A percentile compares a stretch with the other conserved stretches of the same genome.
These are phyloP conservation scores for Sylvilagus floridanus DNA, from an alignment of 2,797 vertebrate genomes.

Conservation along the genomic window DNA sequence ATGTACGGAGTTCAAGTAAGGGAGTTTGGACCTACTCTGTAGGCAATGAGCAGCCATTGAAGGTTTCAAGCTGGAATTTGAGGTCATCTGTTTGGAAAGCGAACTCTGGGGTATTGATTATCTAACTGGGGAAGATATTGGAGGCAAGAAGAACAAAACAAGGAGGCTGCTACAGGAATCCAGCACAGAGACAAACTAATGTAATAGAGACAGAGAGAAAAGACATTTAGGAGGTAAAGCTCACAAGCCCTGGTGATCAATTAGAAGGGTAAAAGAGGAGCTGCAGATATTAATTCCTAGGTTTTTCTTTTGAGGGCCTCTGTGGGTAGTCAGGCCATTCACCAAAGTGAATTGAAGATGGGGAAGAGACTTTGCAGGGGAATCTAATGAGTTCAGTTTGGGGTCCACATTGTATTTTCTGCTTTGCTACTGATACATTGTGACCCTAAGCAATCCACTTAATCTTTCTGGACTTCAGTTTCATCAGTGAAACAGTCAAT, in stretches of 20 bases:
- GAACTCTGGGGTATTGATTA: neutral
- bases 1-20: neutral
- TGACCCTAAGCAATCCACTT: slow-evolving; percentile 48
- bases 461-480: slow-evolving; percentile 67
- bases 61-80: slow-evolving; percentile 12
- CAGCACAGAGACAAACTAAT: neutral
- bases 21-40: neutral
- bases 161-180: neutral
- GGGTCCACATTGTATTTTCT: slow-evolving; percentile 49
- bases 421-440: slow-evolving; percentile 14
- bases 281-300: neutral
- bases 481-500: slow-evolving; percentile 55
- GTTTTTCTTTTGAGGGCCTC: neutral
- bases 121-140: slow-evolving; percentile 16
- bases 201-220: slow-evolving; percentile 31
- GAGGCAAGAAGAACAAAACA: neutral
- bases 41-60: neutral
- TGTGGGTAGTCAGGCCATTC: neutral
- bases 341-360: slow-evolving; percentile 12
- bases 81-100: neutral
- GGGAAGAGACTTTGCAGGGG: slow-evolving; percentile 12
- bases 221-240: slow-evolving; percentile 24
- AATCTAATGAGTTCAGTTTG: slow-evolving; percentile 20
- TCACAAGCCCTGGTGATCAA: neutral
- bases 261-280: neutral